phyloP scores from a whole-genome alignment of 1,140 invertebrate genomes.

The Halictus rubicundus region DNA sequence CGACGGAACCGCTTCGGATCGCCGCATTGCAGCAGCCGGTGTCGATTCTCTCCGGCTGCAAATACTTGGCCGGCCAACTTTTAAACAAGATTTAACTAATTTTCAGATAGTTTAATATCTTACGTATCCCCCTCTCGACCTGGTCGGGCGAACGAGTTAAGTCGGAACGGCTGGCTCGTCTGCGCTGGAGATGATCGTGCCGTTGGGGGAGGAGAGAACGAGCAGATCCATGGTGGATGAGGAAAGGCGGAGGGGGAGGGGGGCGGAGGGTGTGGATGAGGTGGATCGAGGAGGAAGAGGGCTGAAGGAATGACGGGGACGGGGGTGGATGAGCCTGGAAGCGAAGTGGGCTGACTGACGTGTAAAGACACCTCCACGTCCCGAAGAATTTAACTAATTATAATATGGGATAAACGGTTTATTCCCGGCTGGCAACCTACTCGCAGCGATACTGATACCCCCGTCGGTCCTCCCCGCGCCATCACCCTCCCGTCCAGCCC shows the following conservation, averaged over 20 bases:
- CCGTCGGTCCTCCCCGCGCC: conserved; percentile 57
- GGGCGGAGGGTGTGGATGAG: conserved; percentile 4
- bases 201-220: conserved; percentile 26
- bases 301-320: conserved; percentile 47
- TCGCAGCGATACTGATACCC: conserved; percentile 76
- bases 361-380: conserved; percentile 81
- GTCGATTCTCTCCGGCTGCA: conserved; percentile 57
- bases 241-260: conserved; percentile 21
- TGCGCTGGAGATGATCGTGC: conserved; percentile 64
- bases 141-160: conserved; percentile 76
- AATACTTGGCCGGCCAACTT: conserved; percentile 72
- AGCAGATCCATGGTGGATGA: not conserved
- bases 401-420: conserved; percentile 81
- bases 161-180: conserved; percentile 74
- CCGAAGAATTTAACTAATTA: conserved; percentile 82
- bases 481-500: conserved; percentile 39
- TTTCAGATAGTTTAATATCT: conserved; percentile 79
- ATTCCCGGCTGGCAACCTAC: conserved; percentile 78
- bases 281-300: not conserved
- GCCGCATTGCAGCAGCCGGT: conserved; percentile 43
- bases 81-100: conserved; percentile 79
- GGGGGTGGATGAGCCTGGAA: conserved; percentile 76
- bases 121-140: conserved; percentile 64
- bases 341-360: conserved; percentile 79
- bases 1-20: not conserved